phyloP scores from a whole-genome alignment of 1,140 invertebrate genomes.

The Neoseiulus cucumeris region DNA sequence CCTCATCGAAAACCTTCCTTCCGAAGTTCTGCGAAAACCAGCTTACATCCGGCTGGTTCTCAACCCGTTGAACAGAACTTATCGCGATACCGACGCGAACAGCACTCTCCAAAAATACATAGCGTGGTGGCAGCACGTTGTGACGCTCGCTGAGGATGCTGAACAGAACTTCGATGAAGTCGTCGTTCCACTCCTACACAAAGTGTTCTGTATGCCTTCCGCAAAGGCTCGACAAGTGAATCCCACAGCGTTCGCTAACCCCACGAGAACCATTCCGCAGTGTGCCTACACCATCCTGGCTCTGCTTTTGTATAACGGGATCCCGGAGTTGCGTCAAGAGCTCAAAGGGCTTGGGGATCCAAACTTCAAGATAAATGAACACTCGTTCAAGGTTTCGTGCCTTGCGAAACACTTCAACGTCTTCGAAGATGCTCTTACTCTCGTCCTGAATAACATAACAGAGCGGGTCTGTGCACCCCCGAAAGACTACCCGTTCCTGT shows the following conservation, averaged over 20 bases:
- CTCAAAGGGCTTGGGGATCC: not conserved
- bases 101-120: not conserved
- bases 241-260: constrained; percentile 1
- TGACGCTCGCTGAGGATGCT: not conserved
- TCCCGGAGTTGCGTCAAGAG: not conserved
- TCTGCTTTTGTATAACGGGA: not conserved
- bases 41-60: not conserved
- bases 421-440: not conserved
- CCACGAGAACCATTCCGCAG: not conserved
- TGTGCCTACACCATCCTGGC: not conserved
- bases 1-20: not conserved
- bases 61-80: not conserved
- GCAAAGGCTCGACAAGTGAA: not conserved
- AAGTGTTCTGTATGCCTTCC: not conserved
- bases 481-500: not conserved
- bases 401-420: not conserved
- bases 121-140: not conserved
- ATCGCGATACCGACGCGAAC: not conserved
- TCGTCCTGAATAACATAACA: not conserved
- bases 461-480: not conserved
- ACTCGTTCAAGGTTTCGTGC: not conserved
- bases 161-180: not conserved
- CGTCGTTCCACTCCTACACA: not conserved
- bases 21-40: not conserved
- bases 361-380: not conserved